phyloP scores from a whole-genome alignment of 1,140 invertebrate species.

The Heliconius nattereri region DNA sequence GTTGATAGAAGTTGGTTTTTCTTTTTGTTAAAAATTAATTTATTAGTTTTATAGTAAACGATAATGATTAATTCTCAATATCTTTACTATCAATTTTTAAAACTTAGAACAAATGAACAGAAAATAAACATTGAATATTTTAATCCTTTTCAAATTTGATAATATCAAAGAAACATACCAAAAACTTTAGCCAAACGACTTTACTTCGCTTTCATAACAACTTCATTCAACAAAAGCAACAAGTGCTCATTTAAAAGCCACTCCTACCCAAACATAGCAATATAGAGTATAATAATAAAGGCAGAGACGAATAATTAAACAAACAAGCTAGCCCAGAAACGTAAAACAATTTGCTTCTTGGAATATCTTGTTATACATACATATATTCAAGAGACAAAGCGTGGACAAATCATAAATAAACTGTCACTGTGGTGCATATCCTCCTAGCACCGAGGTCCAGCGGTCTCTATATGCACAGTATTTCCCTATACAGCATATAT shows the following conservation, averaged over 20 bases:
- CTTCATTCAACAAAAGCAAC: neutral
- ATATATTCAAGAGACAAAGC: conserved; percentile 13
- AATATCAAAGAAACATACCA: neutral
- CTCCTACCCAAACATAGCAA: neutral
- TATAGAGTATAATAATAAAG: neutral
- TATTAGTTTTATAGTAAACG: no score
- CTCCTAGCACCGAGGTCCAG: conserved; percentile 24
- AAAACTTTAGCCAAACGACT: neutral
- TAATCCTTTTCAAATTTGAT: no score
- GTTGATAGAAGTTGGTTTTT: no score
- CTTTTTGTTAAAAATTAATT: no score
- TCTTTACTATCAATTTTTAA: no score
- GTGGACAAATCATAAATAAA: conserved; percentile 32
- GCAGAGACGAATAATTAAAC: neutral
- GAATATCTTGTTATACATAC: neutral
- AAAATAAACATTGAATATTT: no score
- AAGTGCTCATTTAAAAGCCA: neutral
- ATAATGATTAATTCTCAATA: no score
- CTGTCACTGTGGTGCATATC: conserved; percentile 24
- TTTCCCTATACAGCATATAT: conserved; percentile 3
- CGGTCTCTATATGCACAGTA: conserved; percentile 21
- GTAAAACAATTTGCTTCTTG: conserved; percentile 4
- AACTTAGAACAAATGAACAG: no score
- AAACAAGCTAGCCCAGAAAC: neutral
- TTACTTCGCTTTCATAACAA: neutral